Percentiles rank a stretch among this genome's conserved stretches.
Evolutionary conservation across 2,888 invertebrate species (phyloP).

Genomic region (Hemaris fuciformis): DNA sequence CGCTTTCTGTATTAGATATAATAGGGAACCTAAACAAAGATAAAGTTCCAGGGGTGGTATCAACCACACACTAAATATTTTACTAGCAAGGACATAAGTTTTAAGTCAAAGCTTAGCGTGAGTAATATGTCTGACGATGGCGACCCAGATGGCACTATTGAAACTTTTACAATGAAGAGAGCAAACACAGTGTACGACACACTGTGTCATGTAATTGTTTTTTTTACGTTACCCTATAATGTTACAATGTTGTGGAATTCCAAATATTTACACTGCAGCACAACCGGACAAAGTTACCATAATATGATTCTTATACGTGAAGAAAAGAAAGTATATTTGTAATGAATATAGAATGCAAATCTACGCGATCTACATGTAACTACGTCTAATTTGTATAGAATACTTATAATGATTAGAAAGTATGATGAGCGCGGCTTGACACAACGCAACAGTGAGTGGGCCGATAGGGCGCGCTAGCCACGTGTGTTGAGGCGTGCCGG

Average conservation of each 20-base stretch:
- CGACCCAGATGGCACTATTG: not conserved
- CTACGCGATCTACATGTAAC: conserved; percentile 25
- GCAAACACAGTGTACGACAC: too few relatives aligned
- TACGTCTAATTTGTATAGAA: conserved; percentile 32
- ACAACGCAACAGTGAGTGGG: conserved; percentile 27
- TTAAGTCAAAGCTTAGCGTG: conserved; percentile 10
- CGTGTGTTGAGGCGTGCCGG: conserved; percentile 34
- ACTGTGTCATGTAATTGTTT: not conserved
- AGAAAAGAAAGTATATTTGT: conserved; percentile 9
- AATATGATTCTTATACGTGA: not conserved
- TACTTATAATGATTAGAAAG: conserved; percentile 43
- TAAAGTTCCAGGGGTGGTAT: not conserved
- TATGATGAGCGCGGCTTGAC: conserved; percentile 31
- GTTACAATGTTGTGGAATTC: not conserved
- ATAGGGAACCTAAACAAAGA: not conserved
- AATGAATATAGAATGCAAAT: conserved; percentile 24
- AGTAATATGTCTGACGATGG: not conserved
- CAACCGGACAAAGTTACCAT: not conserved
- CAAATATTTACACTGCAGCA: not conserved
- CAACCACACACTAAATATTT: not conserved
- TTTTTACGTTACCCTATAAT: not conserved
- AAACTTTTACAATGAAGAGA: not conserved
- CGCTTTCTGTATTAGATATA: not conserved
- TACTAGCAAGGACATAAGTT: not conserved
- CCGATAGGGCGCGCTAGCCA: conserved; percentile 30